Percentiles rank a stretch among this genome's conserved stretches.
phyloP scores from a whole-genome alignment of 2,888 invertebrate species.

The Petrolisthes manimaculis region DNA sequence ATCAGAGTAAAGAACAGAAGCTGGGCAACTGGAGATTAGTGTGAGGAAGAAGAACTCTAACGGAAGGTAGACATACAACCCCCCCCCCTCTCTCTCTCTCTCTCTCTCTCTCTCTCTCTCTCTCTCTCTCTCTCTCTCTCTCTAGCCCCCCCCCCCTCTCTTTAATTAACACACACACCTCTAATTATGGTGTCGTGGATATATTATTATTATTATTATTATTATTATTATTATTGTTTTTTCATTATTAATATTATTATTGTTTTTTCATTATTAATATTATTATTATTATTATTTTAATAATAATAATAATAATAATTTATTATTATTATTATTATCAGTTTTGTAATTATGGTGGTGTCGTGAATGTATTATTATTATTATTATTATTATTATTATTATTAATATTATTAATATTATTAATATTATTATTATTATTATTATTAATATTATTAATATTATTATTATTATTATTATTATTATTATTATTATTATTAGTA shows the following conservation, averaged over 20 bases:
- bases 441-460: too few relatives aligned
- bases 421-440: too few relatives aligned
- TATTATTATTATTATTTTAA: background rate
- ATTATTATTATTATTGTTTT: too few relatives aligned
- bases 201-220: background rate
- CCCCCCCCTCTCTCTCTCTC: background rate
- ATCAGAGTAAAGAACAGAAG: slow-evolving; percentile 18
- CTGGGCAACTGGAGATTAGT: slow-evolving; percentile 18
- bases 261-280: background rate
- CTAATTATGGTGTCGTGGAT: background rate
- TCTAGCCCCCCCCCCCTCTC: background rate
- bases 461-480: too few relatives aligned
- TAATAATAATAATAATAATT: background rate
- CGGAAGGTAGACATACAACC: background rate
- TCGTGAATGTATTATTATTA: background rate
- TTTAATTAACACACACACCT: background rate
- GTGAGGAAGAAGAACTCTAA: background rate
- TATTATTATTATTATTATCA: background rate
- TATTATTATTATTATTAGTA: too few relatives aligned
- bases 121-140: background rate
- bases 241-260: too few relatives aligned
- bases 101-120: background rate
- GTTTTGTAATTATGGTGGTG: background rate
- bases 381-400: too few relatives aligned
- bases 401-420: too few relatives aligned